Conservation (phyloP, 2,888 invertebrate species). For the Oasisia sp. region DNA sequence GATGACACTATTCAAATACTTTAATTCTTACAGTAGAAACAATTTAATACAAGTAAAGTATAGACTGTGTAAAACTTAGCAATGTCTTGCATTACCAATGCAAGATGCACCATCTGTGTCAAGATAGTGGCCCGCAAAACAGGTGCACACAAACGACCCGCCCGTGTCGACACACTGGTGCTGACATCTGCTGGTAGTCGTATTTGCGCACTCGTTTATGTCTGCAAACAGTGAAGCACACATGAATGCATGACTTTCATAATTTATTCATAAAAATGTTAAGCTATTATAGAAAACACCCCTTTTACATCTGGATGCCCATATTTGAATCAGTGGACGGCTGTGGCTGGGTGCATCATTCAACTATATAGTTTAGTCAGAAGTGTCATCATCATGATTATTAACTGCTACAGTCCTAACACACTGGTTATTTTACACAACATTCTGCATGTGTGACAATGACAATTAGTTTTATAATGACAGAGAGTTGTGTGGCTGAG, state of each 20-base stretch:
- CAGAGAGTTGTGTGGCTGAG: neutral
- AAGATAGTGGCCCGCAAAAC: neutral
- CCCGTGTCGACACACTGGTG: slow-evolving; percentile 2
- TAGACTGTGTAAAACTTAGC: neutral
- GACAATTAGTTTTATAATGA: neutral
- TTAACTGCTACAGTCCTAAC: neutral
- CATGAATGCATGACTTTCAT: neutral
- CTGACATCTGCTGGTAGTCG: neutral
- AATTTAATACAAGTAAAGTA: neutral
- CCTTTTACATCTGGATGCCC: no score
- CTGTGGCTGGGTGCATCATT: no score
- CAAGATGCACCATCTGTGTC: neutral
- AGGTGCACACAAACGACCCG: slow-evolving; percentile 17
- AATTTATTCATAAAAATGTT: no score
- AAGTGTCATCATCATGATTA: neutral
- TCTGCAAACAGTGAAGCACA: neutral
- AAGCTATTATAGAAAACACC: no score
- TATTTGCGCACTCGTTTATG: slow-evolving; percentile 22
- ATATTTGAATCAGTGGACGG: no score
- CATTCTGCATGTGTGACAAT: neutral
- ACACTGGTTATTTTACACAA: neutral
- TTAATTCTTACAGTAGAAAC: neutral
- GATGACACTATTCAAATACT: neutral
- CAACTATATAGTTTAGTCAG: neutral
- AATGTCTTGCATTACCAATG: neutral